phyloP scores from a whole-genome alignment of 1,140 invertebrate genomes.

The Camponotus vicinus region DNA sequence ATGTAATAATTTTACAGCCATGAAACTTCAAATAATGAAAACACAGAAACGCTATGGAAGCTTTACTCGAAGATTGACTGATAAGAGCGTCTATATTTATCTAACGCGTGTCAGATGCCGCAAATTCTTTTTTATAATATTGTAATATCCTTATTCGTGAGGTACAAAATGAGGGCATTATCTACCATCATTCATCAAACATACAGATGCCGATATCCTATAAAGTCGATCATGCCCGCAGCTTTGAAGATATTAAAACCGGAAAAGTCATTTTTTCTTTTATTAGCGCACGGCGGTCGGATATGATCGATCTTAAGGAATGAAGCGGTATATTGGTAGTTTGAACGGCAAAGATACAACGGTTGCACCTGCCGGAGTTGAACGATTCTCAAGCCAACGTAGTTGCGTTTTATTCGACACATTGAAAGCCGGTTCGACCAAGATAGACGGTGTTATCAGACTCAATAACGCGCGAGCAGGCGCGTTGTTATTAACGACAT shows the following conservation, averaged over 20 bases:
- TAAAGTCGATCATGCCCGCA: slow-evolving; percentile 28
- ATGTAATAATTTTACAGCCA: background rate
- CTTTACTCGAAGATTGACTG: background rate
- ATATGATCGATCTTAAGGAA: slow-evolving; percentile 38
- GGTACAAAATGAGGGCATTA: slow-evolving; percentile 17
- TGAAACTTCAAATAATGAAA: background rate
- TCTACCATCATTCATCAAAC: slow-evolving; percentile 12
- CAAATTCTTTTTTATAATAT: background rate
- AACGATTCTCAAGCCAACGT: slow-evolving; percentile 22
- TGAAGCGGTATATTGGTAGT: background rate
- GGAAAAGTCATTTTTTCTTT: slow-evolving; percentile 36
- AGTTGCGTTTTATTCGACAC: slow-evolving; percentile 46
- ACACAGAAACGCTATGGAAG: background rate
- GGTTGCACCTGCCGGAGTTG: slow-evolving; percentile 27
- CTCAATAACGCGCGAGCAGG: slow-evolving; percentile 54
- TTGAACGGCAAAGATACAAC: background rate
- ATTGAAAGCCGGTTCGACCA: slow-evolving; percentile 35
- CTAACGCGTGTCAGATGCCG: background rate
- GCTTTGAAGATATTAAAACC: slow-evolving; percentile 34
- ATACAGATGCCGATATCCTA: background rate
- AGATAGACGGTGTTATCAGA: slow-evolving; percentile 49
- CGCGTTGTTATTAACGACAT: slow-evolving; percentile 74
- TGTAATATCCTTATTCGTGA: background rate
- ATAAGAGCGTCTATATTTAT: background rate
- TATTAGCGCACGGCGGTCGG: slow-evolving; percentile 29